These are phyloP conservation scores for Atrina japonica DNA, from an alignment of 2,888 invertebrate genomes.

Conservation along the genomic window DNA sequence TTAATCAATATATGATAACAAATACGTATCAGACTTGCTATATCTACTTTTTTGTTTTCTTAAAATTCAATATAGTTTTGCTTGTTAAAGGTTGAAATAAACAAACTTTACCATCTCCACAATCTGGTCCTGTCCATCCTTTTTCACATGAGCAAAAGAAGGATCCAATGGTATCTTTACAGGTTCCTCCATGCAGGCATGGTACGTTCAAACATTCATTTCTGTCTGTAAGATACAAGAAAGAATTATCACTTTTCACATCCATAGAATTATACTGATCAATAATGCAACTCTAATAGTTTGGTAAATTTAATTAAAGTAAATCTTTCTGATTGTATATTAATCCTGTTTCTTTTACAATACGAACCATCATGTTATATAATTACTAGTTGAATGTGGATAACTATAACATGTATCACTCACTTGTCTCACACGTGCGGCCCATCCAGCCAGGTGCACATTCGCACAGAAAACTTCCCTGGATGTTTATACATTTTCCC, in stretches of 20 bases:
- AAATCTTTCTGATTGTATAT: too few species aligned
- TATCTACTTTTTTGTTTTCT: too few species aligned
- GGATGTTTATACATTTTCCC: slow-evolving; percentile 53
- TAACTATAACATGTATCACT: too few species aligned
- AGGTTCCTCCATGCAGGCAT: slow-evolving; percentile 58
- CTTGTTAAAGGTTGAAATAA: too few species aligned
- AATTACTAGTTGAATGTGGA: too few species aligned
- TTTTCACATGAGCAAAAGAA: slow-evolving; percentile 53
- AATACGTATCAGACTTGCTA: too few species aligned
- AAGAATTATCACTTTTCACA: background rate
- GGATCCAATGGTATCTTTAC: slow-evolving; percentile 58
- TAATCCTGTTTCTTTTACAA: too few species aligned
- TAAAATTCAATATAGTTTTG: too few species aligned
- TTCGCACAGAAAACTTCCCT: slow-evolving; percentile 55
- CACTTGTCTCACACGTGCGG: slow-evolving; percentile 50
- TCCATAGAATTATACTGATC: background rate
- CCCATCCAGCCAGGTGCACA: slow-evolving; percentile 57
- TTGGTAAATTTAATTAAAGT: background rate
- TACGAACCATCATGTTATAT: too few species aligned
- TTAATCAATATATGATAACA: too few species aligned
- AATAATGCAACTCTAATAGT: background rate
- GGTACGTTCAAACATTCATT: slow-evolving; percentile 56
- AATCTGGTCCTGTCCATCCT: slow-evolving; percentile 51
- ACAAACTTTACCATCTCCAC: slow-evolving; percentile 4
- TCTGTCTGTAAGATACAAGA: slow-evolving; percentile 34